Conservation (phyloP, 2,888 invertebrate genomes). For the Cecidostiba fungosa region DNA sequence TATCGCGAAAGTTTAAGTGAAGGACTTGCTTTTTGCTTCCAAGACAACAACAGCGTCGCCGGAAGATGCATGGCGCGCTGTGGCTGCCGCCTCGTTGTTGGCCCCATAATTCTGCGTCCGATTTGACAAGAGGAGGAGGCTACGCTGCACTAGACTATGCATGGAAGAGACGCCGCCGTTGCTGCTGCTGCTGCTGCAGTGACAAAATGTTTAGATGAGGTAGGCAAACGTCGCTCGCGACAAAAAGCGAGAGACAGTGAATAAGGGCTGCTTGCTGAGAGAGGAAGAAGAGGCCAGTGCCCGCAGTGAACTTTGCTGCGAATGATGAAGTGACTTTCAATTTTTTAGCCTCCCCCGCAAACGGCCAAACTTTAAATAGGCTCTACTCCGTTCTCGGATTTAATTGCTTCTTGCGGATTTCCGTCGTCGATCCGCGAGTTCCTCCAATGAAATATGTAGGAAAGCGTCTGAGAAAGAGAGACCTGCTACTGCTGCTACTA, state of each 20-base stretch:
- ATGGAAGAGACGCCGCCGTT: slow-evolving; percentile 33
- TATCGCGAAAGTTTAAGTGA: slow-evolving; percentile 45
- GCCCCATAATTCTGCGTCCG: slow-evolving; percentile 58
- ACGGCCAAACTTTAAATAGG: slow-evolving; percentile 1
- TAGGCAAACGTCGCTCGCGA: slow-evolving; percentile 21
- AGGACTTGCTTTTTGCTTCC: slow-evolving; percentile 46
- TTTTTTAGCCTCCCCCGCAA: slow-evolving; percentile 26
- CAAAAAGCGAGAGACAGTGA: slow-evolving; percentile 52
- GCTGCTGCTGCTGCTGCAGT: not conserved
- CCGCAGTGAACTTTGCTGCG: not conserved
- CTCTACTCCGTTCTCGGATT: not conserved
- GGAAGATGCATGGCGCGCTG: slow-evolving; percentile 30
- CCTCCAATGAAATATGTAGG: not conserved
- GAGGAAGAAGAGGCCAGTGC: slow-evolving; percentile 4
- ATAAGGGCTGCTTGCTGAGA: slow-evolving; percentile 21
- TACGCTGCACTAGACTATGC: slow-evolving; percentile 36
- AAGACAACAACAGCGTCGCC: slow-evolving; percentile 6
- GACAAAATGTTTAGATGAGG: slow-evolving; percentile 45
- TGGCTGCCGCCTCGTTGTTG: slow-evolving; percentile 1
- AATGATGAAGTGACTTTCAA: slow-evolving; percentile 43
- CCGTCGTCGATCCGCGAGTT: not conserved
- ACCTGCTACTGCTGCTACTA: not conserved
- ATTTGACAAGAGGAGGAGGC: slow-evolving; percentile 41
- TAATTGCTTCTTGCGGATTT: slow-evolving; percentile 18
- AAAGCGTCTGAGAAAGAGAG: not conserved